Percentiles rank a stretch among this genome's conserved stretches.
Evolutionary conservation across 35 echinoderm and acorn worm genomes (phyloP).

Genomic region (Heliocidaris erythrogramma): DNA sequence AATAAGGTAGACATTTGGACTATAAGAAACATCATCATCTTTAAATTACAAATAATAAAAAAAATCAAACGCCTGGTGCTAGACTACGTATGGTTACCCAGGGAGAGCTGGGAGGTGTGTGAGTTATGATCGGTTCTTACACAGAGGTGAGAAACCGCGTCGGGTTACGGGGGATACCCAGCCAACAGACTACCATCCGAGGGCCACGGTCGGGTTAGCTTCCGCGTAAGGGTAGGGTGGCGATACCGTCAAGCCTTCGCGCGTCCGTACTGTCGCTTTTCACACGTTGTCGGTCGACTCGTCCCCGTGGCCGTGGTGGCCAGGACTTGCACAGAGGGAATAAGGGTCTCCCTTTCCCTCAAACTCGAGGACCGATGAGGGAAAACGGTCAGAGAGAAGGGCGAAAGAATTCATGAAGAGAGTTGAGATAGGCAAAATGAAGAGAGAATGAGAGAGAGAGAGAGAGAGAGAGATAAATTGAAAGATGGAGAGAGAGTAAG

Average conservation of each 20-base stretch:
- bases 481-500: not conserved
- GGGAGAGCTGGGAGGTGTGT: slow-evolving; percentile 19
- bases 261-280: slow-evolving; percentile 43
- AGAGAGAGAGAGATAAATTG: not conserved
- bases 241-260: slow-evolving; percentile 30
- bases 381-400: not conserved
- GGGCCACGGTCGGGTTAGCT: slow-evolving; percentile 45
- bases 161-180: not conserved
- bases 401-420: no score
- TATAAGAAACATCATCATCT: no score
- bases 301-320: not conserved
- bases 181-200: not conserved
- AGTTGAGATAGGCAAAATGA: not conserved
- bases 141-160: slow-evolving; percentile 28
- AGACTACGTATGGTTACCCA: not conserved
- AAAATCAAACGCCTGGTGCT: not conserved
- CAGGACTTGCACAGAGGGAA: not conserved
- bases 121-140: slow-evolving; percentile 39
- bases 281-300: not conserved
- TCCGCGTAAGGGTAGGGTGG: slow-evolving; percentile 6
- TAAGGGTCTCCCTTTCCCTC: not conserved
- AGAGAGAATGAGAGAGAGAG: not conserved
- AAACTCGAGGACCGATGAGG: not conserved
- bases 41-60: not conserved
- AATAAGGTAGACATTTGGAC: no score